Percentiles rank a stretch among this genome's conserved stretches.
Conservation (phyloP, 1,140 invertebrate species). For the Cardiocondyla obscurior region DNA sequence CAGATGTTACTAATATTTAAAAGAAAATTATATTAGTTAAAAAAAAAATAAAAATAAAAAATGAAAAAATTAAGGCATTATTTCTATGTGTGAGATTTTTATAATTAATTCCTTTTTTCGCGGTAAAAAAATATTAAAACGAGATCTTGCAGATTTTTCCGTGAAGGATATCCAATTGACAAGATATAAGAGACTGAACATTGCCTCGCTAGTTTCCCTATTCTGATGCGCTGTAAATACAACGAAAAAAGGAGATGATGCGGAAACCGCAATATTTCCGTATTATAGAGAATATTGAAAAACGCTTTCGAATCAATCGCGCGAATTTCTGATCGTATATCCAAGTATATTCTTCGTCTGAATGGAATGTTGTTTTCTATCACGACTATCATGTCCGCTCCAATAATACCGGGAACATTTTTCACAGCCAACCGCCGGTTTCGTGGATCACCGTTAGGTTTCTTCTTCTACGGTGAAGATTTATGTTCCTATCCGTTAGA, state of each 20-base stretch:
- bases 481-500: conserved; percentile 25
- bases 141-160: neutral
- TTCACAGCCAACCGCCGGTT: conserved; percentile 32
- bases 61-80: neutral
- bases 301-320: conserved; percentile 49
- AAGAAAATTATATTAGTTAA: neutral
- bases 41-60: neutral
- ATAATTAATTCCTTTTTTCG: neutral
- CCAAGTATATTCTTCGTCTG: conserved; percentile 42
- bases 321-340: conserved; percentile 9
- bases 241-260: conserved; percentile 14
- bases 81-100: neutral
- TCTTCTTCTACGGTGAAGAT: conserved; percentile 9
- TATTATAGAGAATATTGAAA: conserved; percentile 59
- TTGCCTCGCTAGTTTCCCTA: neutral
- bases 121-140: neutral
- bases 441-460: conserved; percentile 36
- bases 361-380: conserved; percentile 53
- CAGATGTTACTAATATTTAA: neutral
- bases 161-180: neutral
- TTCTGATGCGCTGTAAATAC: neutral
- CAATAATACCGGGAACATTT: conserved; percentile 41
- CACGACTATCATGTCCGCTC: conserved; percentile 32
- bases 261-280: conserved; percentile 30
- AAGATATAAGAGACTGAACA: neutral